phyloP scores from a whole-genome alignment of 2,888 invertebrate genomes.

The Scrobipalpa costella region DNA sequence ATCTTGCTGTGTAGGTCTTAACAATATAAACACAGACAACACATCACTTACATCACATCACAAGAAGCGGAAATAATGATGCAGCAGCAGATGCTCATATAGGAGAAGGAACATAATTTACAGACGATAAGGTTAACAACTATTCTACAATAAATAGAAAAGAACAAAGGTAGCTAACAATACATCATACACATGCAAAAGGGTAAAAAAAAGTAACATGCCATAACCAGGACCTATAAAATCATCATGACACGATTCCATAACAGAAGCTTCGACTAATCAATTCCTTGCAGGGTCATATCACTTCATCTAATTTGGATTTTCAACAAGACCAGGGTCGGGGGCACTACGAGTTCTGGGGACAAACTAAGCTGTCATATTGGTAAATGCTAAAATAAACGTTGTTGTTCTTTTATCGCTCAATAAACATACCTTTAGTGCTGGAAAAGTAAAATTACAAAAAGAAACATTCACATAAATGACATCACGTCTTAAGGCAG shows the following conservation, averaged over 20 bases:
- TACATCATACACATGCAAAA: conserved; percentile 31
- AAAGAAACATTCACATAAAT: background rate
- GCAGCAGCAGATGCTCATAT: background rate
- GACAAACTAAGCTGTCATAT: conserved; percentile 74
- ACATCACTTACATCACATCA: conserved; percentile 5
- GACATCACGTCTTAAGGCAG: conserved; percentile 27
- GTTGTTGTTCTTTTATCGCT: conserved; percentile 54
- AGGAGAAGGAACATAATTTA: background rate
- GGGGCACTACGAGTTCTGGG: conserved; percentile 55
- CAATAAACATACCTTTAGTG: conserved; percentile 67
- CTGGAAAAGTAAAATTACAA: conserved; percentile 39
- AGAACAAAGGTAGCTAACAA: background rate
- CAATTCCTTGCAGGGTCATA: conserved; percentile 8
- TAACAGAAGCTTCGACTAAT: background rate
- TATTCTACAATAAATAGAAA: background rate
- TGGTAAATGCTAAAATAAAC: conserved; percentile 77
- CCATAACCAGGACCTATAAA: conserved; percentile 20
- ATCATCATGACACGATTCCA: conserved; percentile 27
- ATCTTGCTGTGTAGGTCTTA: conserved; percentile 14
- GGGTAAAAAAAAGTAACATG: conserved; percentile 27
- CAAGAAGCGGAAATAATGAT: conserved; percentile 4
- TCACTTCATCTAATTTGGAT: conserved; percentile 4
- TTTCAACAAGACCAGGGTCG: conserved; percentile 50
- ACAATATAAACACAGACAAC: conserved; percentile 4
- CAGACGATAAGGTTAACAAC: background rate